Base-by-base conservation (phyloP, 2,113 vertebrate species). In the Copsychus sechellarum region DNA sequence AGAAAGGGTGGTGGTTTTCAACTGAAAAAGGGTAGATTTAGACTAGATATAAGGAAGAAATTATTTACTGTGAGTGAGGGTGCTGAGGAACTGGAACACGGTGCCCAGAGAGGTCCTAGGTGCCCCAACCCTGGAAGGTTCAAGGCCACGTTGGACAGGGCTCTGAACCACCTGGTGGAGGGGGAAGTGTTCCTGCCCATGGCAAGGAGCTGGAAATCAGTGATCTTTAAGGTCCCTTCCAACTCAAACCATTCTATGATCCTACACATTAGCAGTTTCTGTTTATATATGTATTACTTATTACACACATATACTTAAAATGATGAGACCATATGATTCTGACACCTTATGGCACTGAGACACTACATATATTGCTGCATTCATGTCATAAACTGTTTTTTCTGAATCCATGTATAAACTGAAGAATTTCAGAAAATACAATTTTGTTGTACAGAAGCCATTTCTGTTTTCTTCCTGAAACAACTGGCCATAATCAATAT, bases 41-140 rank as follows among this genome's bases (percentile, higher is more conserved):
- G n/a, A 66, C 23, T 45, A 29, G 53, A n/a, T 51, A 28, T 8
- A 58, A 45, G 47, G 28, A 45, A 43, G 38, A 40, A 61, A 28
- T 54, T 17, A 25, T 36, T 82, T 62, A 34, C 54, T 34, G 20
- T 9, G 21, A 69, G n/a, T 11, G n/a, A 61, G 40, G 24, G 25
- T 54, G 17, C 18, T 48, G 47, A 90, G 62, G 48, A 48, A 56
- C 34, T 33, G 22, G 47, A 36, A 54, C 12, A 56, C 29, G 40
- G 9, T 42, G 70, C 22, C 19, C 47, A 69, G 54, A 51, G 51
- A 42, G 25, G 17, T 9, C 0, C 0, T 6, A 22, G 12, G 14
- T 54, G 40, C 25, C 62, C 34, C 62, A 34, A 2, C 38, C 24
- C 29, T 53, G 45, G 8, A 60, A 67, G 26, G 36, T 22, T 76